phyloP scores from a whole-genome alignment of 2,113 vertebrate species.

The Lamprologus speciosus region DNA sequence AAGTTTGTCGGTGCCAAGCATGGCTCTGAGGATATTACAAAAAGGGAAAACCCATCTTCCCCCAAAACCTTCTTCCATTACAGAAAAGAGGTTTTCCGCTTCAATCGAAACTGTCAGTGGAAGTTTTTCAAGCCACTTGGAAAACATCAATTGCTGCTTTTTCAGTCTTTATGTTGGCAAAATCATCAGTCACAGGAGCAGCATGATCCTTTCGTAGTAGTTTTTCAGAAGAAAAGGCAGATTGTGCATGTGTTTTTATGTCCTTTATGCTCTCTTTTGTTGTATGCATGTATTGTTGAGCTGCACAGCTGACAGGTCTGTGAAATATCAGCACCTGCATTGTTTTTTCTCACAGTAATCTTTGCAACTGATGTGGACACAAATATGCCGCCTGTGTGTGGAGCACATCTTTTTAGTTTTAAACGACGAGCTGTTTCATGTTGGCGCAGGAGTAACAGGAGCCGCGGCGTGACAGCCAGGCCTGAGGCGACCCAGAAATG shows the following conservation, averaged over 20 bases:
- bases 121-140: slow-evolving; percentile 44
- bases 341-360: not conserved
- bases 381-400: not conserved
- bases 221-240: slow-evolving; percentile 8
- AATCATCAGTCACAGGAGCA: slow-evolving; percentile 9
- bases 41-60: slow-evolving; percentile 43
- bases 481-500: slow-evolving; percentile 16
- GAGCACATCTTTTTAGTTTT: not conserved
- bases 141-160: slow-evolving; percentile 38
- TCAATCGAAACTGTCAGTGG: slow-evolving; percentile 42
- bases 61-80: slow-evolving; percentile 38
- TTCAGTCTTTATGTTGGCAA: slow-evolving; percentile 27
- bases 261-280: not conserved
- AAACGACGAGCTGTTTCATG: slow-evolving; percentile 25
- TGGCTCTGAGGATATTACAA: slow-evolving; percentile 29
- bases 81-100: slow-evolving; percentile 41
- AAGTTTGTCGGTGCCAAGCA: slow-evolving; percentile 27
- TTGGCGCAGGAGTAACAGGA: slow-evolving; percentile 5
- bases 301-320: slow-evolving; percentile 23
- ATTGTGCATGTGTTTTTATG: not conserved
- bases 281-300: not conserved
- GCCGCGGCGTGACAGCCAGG: slow-evolving; percentile 28
- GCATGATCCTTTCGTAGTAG: slow-evolving; percentile 5
- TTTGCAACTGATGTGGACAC: not conserved
- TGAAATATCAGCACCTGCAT: slow-evolving; percentile 19